These are phyloP conservation scores for Halcyon smyrnensis DNA, from an alignment of 2,797 vertebrate species.

Conservation along the genomic window DNA sequence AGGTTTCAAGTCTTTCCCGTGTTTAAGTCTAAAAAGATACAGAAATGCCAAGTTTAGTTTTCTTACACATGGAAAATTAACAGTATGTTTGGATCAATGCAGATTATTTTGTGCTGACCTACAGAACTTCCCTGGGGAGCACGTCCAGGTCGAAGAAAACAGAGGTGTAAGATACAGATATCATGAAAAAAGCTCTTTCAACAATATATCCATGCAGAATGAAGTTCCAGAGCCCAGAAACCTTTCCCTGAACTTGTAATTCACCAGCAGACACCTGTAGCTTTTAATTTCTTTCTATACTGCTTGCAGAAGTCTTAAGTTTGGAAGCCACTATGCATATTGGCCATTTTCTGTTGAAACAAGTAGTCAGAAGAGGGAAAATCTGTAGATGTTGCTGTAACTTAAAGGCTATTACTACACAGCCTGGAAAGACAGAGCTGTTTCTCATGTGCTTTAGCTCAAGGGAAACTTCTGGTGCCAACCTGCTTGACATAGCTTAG, in stretches of 20 bases:
- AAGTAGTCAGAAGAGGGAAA: neutral
- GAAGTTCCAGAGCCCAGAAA: neutral
- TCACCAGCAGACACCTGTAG: neutral
- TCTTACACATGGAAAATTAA: neutral
- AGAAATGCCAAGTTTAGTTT: neutral
- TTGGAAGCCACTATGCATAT: neutral
- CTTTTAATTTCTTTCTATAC: neutral
- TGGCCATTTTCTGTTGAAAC: constrained; percentile 5
- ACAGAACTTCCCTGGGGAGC: neutral
- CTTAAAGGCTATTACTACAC: neutral
- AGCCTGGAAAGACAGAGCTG: neutral
- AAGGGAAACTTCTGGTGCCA: neutral
- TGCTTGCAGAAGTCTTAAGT: neutral
- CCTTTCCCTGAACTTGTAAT: neutral
- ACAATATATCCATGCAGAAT: neutral
- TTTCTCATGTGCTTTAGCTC: neutral
- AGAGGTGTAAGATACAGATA: neutral
- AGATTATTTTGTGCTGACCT: neutral
- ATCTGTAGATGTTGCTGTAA: constrained; percentile 22
- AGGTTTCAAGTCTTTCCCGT: constrained; percentile 40
- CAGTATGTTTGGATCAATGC: neutral
- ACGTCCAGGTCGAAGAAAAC: neutral
- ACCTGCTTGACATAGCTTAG: neutral
- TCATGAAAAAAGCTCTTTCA: neutral
- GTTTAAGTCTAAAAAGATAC: constrained; percentile 20